Evolutionary conservation across 2,797 vertebrate species (phyloP), one percentile per base, ranked within the genome.

Genomic region (Periparus ater): DNA sequence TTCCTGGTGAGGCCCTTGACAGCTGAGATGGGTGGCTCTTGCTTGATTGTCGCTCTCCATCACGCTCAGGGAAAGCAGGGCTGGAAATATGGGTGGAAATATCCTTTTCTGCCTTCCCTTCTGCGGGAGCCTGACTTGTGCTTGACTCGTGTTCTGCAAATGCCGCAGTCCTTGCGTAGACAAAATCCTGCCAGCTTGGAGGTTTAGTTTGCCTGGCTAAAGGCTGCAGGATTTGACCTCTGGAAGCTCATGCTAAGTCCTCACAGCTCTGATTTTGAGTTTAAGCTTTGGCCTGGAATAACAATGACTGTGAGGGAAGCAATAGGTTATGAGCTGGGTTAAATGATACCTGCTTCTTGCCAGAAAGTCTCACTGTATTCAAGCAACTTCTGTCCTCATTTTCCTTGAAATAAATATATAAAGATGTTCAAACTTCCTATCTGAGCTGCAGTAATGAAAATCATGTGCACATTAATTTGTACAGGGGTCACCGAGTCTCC

Each of bases 251-350:
- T 67, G 83, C 63, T 95, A 97, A 97, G 95, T 96, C 97, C 95
- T 97, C 88, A 22, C 94, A 94, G 97, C 93, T 96, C 96, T 85
- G 93, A 96, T 96, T 97, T 95, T 91, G 95, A 98, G 97, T 95
- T 97, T 96, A 96, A 98, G 93, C 93, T 97, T 98, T 97, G 95
- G 96, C 93, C 95, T 97, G 93, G 96, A 97, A 97, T 97, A 98
- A 97, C 96, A 97, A 95, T 91, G 94, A 93, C 93, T 95, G 92
- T 92, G 93, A 60, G 92, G 88, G 96, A 96, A 97, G 94, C 79
- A 85, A 82, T 83, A 95, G 97, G 97, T 97, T 97, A 96, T 32
- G 93, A 89, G 70, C 88, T 87, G 94, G 91, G 96, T 91, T 96
- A 96, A 96, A 88, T 8, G 76, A 94, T 89, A 96, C 91, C 89